Conservation (phyloP, 2,888 invertebrate species). For the Cheiracanthium punctorium region DNA sequence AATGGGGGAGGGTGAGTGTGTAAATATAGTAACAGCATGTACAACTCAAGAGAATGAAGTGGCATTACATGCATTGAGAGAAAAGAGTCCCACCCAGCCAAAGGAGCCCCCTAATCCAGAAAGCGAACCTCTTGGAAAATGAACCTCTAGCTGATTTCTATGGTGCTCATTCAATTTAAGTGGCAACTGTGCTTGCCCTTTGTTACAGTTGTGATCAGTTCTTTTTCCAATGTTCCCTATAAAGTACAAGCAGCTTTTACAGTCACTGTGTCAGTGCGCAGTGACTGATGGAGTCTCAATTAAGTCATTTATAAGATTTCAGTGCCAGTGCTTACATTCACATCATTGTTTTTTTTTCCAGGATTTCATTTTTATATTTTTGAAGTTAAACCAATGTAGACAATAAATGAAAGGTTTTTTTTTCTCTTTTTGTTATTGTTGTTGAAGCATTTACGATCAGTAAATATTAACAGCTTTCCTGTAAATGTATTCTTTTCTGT, state of each 20-base stretch:
- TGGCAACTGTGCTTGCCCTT: conserved; percentile 41
- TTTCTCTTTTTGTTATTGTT: too few relatives aligned
- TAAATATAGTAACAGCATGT: neutral
- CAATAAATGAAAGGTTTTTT: neutral
- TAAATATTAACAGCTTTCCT: neutral
- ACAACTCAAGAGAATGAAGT: conserved; percentile 14
- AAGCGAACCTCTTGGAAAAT: conserved; percentile 53
- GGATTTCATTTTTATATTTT: conserved; percentile 15
- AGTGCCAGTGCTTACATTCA: conserved; percentile 65
- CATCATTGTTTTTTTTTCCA: conserved; percentile 30
- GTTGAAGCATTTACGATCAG: neutral
- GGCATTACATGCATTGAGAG: neutral
- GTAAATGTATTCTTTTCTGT: conserved; percentile 23
- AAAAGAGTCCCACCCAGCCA: conserved; percentile 40
- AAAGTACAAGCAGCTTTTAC: conserved; percentile 57
- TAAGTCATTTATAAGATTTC: conserved; percentile 62
- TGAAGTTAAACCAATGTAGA: neutral
- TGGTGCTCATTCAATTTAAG: conserved; percentile 63
- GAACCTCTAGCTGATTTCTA: conserved; percentile 66
- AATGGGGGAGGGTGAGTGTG: conserved; percentile 7
- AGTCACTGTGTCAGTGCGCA: conserved; percentile 23
- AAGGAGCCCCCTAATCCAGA: conserved; percentile 39
- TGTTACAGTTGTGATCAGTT: conserved; percentile 60
- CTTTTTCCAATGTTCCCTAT: conserved; percentile 64
- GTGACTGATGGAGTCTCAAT: conserved; percentile 36